Evolutionary conservation across 1,140 invertebrate genomes (phyloP).

Genomic region (Drosophila orosa): DNA sequence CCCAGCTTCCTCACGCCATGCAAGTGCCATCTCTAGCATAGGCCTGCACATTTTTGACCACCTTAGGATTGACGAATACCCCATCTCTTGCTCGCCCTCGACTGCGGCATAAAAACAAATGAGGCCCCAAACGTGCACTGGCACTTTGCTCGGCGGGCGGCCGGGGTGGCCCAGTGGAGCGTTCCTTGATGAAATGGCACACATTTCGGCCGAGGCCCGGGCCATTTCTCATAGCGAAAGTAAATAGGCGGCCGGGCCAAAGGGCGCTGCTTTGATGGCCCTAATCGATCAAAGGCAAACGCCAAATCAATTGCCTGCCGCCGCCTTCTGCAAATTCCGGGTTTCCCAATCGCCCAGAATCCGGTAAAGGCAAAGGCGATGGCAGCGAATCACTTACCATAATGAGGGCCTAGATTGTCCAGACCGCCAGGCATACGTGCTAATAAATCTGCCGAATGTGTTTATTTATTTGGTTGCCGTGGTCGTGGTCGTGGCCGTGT

Average conservation of each 20-base stretch:
- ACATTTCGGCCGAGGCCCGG: conserved; percentile 39
- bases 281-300: conserved; percentile 75
- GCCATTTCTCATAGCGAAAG: conserved; percentile 69
- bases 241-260: conserved; percentile 55
- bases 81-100: background rate
- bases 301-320: conserved; percentile 74
- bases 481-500: background rate
- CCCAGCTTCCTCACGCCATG: background rate
- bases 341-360: background rate
- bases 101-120: conserved; percentile 58
- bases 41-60: conserved; percentile 34
- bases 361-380: conserved; percentile 49
- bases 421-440: conserved; percentile 45
- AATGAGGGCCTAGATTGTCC: conserved; percentile 54
- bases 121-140: conserved; percentile 52
- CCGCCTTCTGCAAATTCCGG: conserved; percentile 43
- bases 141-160: conserved; percentile 35
- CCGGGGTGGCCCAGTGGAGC: conserved; percentile 49
- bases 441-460: conserved; percentile 68
- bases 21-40: conserved; percentile 14
- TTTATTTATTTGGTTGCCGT: conserved; percentile 57
- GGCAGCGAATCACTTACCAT: conserved; percentile 61
- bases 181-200: conserved; percentile 70
- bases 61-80: conserved; percentile 9
- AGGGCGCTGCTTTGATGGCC: conserved; percentile 64